Conservation (phyloP, 2,888 invertebrate species). For the Archips xylosteana region DNA sequence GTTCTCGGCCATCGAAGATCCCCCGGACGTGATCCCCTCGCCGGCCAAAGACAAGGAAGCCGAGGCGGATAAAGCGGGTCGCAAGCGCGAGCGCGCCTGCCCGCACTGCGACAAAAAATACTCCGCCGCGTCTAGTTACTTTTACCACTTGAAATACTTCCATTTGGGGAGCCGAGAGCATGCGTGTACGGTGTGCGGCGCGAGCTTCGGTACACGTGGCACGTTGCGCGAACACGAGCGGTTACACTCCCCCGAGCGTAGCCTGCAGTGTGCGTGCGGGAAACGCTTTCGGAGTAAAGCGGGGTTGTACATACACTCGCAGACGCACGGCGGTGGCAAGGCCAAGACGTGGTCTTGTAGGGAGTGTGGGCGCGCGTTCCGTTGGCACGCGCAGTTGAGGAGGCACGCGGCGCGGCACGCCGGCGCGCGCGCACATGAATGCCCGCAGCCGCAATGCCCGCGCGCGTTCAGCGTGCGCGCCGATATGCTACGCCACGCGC, state of each 20-base stretch:
- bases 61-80: not conserved
- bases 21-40: conserved; percentile 47
- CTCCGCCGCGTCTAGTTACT: conserved; percentile 77
- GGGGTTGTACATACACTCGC: conserved; percentile 79
- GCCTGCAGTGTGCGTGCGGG: conserved; percentile 74
- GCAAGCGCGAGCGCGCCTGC: conserved; percentile 65
- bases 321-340: conserved; percentile 66
- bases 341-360: conserved; percentile 59
- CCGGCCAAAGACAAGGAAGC: not conserved
- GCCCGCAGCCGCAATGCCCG: conserved; percentile 71
- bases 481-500: conserved; percentile 79
- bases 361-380: conserved; percentile 71
- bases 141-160: conserved; percentile 82
- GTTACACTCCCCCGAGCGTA: conserved; percentile 73
- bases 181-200: conserved; percentile 78
- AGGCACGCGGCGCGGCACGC: conserved; percentile 76
- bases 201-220: conserved; percentile 74
- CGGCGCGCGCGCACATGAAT: conserved; percentile 67
- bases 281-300: conserved; percentile 80
- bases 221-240: conserved; percentile 75
- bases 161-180: conserved; percentile 76
- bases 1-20: conserved; percentile 50
- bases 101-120: conserved; percentile 78
- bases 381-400: conserved; percentile 75
- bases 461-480: conserved; percentile 76